Evolutionary conservation across 2,797 vertebrate species (phyloP), one percentile per base, ranked within the genome.

Genomic region (Orientallactaga sibirica): DNA sequence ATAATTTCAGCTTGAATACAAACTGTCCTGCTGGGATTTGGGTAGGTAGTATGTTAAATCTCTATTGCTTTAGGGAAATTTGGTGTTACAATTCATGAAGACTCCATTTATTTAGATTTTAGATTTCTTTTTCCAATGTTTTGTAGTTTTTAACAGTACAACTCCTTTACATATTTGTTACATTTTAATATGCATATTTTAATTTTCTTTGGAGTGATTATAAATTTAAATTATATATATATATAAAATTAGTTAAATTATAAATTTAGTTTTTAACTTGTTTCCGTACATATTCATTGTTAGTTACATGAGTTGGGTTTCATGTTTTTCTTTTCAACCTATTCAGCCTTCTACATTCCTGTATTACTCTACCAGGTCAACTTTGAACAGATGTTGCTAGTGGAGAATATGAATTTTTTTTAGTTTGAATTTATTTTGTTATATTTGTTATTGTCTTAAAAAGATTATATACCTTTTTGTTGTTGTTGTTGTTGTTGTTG

Each of bases 91-190:
- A 3, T 75, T 10, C 29, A 8, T 43, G 24, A 79, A 86, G 1
- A 84, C 22, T 86, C 15, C 16, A 25, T 87, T 91, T 75, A 41
- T 82, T 95, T 88, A 91, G 58, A 77, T 88, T 67, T 85, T 88
- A 43, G 25, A 52, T 86, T 74, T 90, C 20, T 95, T 81, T 68
- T 14, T 67, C 68, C 61, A 78, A 5, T 55, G 25, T 93, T 90
- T 82, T 92, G 11, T 82, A 70, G 86, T 88, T 78, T 75, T 90
- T 9, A 85, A 10, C 29, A 52, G n/a, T 86, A 73, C 7, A 78
- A 80, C 15, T 83, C 29, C 2, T 84, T 4, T 66, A 41, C 43
- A 9, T 92, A 7, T 66, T 48, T 67, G 19, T 80, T 83, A 66
- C 3, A 58, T 77, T 70, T 76, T 86, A 52, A 62, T 7, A 27